Percentiles rank a stretch among this genome's conserved stretches.
phyloP scores from a whole-genome alignment of 1,140 invertebrate genomes.

The Drosophila baimaii region DNA sequence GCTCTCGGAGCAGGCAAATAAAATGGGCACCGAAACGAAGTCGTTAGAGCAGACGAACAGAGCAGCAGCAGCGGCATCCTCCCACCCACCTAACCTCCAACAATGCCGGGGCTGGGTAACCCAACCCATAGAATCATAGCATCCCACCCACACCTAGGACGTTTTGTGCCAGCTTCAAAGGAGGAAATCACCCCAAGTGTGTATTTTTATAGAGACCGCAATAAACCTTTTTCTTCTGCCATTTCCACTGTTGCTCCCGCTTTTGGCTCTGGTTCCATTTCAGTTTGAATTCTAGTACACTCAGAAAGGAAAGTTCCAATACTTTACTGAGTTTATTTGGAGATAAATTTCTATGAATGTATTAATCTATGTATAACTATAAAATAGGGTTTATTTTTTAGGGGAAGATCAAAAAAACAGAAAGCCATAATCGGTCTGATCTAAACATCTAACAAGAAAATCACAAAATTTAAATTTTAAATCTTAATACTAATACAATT shows the following conservation, averaged over 20 bases:
- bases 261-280: conserved; percentile 21
- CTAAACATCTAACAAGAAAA: no score
- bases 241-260: conserved; percentile 42
- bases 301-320: not conserved
- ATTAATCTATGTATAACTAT: no score
- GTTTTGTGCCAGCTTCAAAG: conserved; percentile 73
- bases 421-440: no score
- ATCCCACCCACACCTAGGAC: conserved; percentile 60
- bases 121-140: conserved; percentile 3
- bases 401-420: no score
- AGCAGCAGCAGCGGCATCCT: conserved; percentile 13
- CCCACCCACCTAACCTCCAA: conserved; percentile 36
- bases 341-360: not conserved
- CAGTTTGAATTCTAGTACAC: conserved; percentile 25
- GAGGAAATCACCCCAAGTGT: conserved; percentile 81
- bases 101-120: conserved; percentile 7
- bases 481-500: no score
- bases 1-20: conserved; percentile 68
- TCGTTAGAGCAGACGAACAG: conserved; percentile 63
- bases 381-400: no score
- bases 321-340: conserved; percentile 6
- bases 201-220: conserved; percentile 83
- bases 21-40: conserved; percentile 79
- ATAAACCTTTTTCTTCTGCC: conserved; percentile 78
- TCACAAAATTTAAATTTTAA: no score